A percentile compares a stretch with the other conserved stretches of the same genome.
Evolutionary conservation across 2,113 vertebrate species (phyloP).

Genomic region (Romanogobio albipinnatus): DNA sequence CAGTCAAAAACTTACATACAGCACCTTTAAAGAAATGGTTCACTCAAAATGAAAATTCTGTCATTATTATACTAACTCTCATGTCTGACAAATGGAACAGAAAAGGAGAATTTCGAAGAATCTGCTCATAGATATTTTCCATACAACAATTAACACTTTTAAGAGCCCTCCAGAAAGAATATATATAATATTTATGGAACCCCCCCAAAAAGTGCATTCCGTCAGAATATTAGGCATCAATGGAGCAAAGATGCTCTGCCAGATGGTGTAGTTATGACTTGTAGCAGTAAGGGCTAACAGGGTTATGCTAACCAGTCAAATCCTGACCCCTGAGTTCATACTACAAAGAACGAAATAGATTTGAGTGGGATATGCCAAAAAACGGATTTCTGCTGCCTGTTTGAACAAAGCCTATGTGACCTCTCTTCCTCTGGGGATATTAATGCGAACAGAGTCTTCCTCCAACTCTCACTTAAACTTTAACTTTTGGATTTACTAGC

Average conservation of each 20-base stretch:
- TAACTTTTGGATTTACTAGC: neutral
- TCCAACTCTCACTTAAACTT: neutral
- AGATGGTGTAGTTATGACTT: conserved; percentile 10
- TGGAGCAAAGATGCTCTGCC: neutral
- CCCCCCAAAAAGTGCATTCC: neutral
- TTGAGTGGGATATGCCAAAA: conserved; percentile 18
- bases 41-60: neutral
- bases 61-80: neutral
- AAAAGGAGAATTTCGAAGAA: neutral
- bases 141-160: no score
- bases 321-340: neutral
- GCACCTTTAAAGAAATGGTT: neutral
- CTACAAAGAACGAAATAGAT: neutral
- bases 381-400: neutral
- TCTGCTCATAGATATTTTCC: no score
- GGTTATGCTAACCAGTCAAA: neutral
- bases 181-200: neutral
- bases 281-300: neutral
- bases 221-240: neutral
- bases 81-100: neutral
- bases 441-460: neutral
- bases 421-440: neutral
- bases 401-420: conserved; percentile 1
- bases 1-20: no score
- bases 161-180: neutral